Evolutionary conservation across 35 echinoderm and acorn worm species (phyloP).

Genomic region (Holothuria glaberrima): DNA sequence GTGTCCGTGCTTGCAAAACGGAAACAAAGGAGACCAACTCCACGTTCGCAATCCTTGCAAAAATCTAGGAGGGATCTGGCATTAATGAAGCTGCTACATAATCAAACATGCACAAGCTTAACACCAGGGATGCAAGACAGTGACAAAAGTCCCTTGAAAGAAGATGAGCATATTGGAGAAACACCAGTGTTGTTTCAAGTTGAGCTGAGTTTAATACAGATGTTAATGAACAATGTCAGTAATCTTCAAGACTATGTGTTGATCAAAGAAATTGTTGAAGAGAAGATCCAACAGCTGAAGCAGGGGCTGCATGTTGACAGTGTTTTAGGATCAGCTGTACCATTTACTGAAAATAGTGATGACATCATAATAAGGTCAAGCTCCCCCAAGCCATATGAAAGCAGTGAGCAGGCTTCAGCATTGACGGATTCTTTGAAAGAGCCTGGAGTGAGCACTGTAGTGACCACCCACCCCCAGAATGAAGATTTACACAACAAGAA

Average conservation of each 20-base stretch:
- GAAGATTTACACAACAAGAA: too few species aligned
- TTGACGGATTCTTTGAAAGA: not conserved
- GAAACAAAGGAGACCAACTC: not conserved
- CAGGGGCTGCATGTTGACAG: slow-evolving; percentile 63
- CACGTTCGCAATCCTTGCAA: slow-evolving; percentile 50
- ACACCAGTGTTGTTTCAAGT: slow-evolving; percentile 59
- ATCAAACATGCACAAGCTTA: not conserved
- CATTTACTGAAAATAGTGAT: slow-evolving; percentile 54
- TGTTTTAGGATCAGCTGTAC: slow-evolving; percentile 63
- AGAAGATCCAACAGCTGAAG: slow-evolving; percentile 49
- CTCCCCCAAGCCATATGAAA: too few species aligned
- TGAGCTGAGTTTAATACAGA: slow-evolving; percentile 32
- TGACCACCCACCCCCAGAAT: not conserved
- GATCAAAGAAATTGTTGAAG: slow-evolving; percentile 34
- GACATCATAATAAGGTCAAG: slow-evolving; percentile 71
- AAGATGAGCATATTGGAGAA: slow-evolving; percentile 6
- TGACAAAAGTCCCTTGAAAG: too few species aligned
- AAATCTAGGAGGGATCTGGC: slow-evolving; percentile 55
- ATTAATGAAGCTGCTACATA: slow-evolving; percentile 57
- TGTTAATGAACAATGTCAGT: slow-evolving; percentile 37
- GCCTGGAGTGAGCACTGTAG: not conserved
- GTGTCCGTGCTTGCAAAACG: too few species aligned
- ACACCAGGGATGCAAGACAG: not conserved
- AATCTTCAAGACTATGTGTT: slow-evolving; percentile 34
- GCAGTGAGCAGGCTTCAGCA: not conserved